Conservation (phyloP, 2,113 vertebrate genomes). For the Aphyosemion australe region DNA sequence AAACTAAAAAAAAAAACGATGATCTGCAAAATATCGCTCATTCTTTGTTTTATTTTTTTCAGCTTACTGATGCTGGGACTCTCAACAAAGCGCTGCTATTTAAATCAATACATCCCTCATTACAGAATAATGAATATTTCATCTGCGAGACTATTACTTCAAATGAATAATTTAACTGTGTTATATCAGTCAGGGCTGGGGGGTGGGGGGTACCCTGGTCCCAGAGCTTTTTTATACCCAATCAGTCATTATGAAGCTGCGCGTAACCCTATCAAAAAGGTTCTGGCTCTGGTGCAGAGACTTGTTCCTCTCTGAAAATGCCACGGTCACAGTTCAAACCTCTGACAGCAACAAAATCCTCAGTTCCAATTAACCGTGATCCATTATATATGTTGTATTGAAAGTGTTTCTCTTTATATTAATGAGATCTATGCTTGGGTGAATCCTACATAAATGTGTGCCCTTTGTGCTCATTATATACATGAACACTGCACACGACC, state of each 20-base stretch:
- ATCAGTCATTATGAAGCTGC: slow-evolving; percentile 63
- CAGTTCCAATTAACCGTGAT: slow-evolving; percentile 64
- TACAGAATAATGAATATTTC: slow-evolving; percentile 77
- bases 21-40: slow-evolving; percentile 54
- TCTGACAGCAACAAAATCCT: slow-evolving; percentile 53
- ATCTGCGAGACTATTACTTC: slow-evolving; percentile 76
- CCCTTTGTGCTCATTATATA: slow-evolving; percentile 59
- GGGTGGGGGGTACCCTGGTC: slow-evolving; percentile 63
- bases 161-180: slow-evolving; percentile 79
- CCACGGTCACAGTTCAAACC: slow-evolving; percentile 60
- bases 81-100: slow-evolving; percentile 72
- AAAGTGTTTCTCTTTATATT: slow-evolving; percentile 47
- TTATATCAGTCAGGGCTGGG: slow-evolving; percentile 73
- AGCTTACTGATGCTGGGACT: slow-evolving; percentile 29
- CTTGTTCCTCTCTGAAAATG: slow-evolving; percentile 58
- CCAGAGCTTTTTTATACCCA: slow-evolving; percentile 69
- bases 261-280: slow-evolving; percentile 52
- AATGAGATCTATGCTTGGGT: slow-evolving; percentile 38
- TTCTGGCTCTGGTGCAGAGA: slow-evolving; percentile 53
- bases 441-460: slow-evolving; percentile 25
- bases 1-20: slow-evolving; percentile 55
- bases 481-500: slow-evolving; percentile 24
- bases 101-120: slow-evolving; percentile 80
- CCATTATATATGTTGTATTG: slow-evolving; percentile 13
- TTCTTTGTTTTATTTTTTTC: slow-evolving; percentile 29